These are phyloP conservation scores for Psammodynastes pulverulentus DNA, from an alignment of 2,113 vertebrate genomes.

Conservation along the genomic window DNA sequence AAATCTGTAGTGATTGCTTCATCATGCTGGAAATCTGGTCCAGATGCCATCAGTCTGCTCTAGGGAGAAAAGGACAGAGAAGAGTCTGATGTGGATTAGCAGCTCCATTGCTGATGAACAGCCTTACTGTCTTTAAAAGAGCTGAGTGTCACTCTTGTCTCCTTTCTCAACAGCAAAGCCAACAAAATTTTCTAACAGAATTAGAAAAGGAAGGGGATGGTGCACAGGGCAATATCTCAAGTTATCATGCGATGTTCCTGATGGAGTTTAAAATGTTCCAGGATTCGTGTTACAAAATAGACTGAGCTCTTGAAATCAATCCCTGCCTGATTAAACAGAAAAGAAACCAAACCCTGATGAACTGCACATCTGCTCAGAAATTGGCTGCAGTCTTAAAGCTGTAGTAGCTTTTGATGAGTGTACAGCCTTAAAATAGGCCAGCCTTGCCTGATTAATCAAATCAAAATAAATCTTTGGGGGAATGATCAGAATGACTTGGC, in stretches of 20 bases:
- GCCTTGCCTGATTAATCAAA: neutral
- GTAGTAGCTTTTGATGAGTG: neutral
- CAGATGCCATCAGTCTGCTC: neutral
- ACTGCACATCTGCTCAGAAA: neutral
- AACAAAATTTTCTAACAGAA: neutral
- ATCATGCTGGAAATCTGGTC: neutral
- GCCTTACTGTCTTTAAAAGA: neutral
- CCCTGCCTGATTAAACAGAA: neutral
- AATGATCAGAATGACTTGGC: neutral
- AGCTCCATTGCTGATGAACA: neutral
- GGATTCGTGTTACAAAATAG: neutral
- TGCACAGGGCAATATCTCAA: neutral
- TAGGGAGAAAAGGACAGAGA: neutral
- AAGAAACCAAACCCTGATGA: neutral
- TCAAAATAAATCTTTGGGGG: neutral
- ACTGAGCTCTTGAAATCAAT: neutral
- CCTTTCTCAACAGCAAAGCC: neutral
- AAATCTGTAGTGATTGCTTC: neutral
- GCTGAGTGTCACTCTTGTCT: neutral
- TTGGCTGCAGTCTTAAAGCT: neutral
- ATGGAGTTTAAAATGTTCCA: neutral
- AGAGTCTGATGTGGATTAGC: neutral
- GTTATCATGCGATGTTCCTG: neutral
- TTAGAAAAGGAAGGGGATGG: neutral
- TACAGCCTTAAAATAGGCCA: neutral